These are phyloP conservation scores for Sebastes hopkinsi DNA, from an alignment of 2,797 vertebrate genomes.

Conservation along the genomic window DNA sequence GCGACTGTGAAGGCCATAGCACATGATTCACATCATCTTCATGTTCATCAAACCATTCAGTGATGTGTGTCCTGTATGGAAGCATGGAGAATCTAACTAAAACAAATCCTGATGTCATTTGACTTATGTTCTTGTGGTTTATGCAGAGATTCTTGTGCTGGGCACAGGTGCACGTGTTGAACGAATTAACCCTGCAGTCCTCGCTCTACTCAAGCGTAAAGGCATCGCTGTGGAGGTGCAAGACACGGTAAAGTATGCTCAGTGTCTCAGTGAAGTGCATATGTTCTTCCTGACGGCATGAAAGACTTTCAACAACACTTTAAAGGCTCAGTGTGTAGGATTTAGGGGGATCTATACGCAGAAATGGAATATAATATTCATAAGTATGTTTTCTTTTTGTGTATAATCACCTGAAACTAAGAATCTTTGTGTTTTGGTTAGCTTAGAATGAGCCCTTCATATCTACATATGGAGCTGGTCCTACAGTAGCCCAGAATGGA, in stretches of 20 bases:
- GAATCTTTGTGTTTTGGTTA: accelerated
- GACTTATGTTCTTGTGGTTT: not conserved
- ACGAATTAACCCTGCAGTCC: conserved; percentile 78
- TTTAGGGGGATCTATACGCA: too few relatives aligned
- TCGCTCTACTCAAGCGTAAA: conserved; percentile 83
- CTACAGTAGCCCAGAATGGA: too few relatives aligned
- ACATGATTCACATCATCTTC: not conserved
- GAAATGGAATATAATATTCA: too few relatives aligned
- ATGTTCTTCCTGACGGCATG: not conserved
- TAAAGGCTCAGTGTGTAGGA: too few relatives aligned
- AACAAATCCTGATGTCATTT: not conserved
- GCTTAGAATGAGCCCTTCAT: too few relatives aligned
- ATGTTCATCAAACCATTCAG: not conserved
- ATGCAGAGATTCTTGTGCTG: conserved; percentile 92
- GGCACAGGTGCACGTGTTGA: conserved; percentile 89
- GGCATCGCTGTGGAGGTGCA: conserved; percentile 94
- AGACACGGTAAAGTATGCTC: conserved; percentile 87
- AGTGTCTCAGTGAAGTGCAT: not conserved
- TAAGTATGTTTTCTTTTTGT: too few relatives aligned
- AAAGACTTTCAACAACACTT: not conserved
- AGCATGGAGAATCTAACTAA: not conserved
- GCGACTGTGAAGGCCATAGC: too few relatives aligned
- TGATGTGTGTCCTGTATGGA: not conserved
- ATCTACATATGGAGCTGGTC: too few relatives aligned
- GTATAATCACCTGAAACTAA: too few relatives aligned